These are phyloP conservation scores for Rallus crepitans DNA, from an alignment of 2,797 vertebrate genomes.

Conservation along the genomic window DNA sequence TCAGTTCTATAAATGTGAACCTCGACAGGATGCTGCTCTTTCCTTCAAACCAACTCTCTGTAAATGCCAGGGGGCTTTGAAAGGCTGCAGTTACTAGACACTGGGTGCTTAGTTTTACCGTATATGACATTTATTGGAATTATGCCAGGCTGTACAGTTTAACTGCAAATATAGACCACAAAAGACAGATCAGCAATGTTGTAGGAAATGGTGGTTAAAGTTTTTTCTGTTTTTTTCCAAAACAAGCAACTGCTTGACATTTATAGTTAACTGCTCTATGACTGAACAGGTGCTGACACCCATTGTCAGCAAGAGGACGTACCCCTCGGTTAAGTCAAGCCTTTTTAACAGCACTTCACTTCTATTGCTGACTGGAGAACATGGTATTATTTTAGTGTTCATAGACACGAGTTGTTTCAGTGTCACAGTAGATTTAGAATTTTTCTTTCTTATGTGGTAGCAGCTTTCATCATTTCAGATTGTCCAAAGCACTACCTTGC, in stretches of 20 bases:
- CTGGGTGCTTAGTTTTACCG: not conserved
- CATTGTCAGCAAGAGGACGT: not conserved
- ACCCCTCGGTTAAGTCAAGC: not conserved
- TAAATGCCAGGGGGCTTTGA: not conserved
- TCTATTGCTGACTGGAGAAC: not conserved
- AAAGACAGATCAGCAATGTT: not conserved
- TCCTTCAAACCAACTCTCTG: not conserved
- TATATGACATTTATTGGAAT: not conserved
- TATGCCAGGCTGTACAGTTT: not conserved
- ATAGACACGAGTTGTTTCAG: too few relatives aligned
- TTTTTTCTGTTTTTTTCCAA: not conserved
- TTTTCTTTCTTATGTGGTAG: too few relatives aligned
- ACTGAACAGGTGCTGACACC: not conserved
- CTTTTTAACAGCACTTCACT: not conserved
- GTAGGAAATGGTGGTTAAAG: not conserved
- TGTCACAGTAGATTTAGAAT: too few relatives aligned
- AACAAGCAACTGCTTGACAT: not conserved
- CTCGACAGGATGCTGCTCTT: not conserved
- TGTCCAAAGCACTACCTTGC: too few relatives aligned
- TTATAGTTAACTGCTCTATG: not conserved
- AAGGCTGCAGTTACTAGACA: not conserved
- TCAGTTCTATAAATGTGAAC: not conserved
- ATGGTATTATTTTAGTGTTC: too few relatives aligned
- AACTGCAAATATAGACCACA: not conserved
- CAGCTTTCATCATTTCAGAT: too few relatives aligned